Conservation (phyloP, 2,797 vertebrate genomes). For the Rhyacichthys aspro region DNA sequence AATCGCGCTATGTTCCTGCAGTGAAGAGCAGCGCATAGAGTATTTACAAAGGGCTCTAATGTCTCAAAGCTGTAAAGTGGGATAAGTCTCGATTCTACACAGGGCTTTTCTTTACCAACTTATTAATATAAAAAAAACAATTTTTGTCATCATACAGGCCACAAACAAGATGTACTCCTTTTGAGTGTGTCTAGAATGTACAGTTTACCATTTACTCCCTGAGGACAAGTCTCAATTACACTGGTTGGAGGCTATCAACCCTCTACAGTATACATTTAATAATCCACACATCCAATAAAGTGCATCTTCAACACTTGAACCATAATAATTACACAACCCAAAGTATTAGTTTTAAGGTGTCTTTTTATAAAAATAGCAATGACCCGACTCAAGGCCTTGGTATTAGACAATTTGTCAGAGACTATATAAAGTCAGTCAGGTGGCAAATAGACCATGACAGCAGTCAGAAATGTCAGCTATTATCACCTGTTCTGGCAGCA, state of each 20-base stretch:
- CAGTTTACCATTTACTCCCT: no score
- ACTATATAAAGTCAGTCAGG: conserved; percentile 18
- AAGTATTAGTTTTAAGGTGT: not conserved
- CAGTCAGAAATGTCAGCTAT: conserved; percentile 35
- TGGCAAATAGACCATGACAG: conserved; percentile 1
- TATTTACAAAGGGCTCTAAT: conserved; percentile 7
- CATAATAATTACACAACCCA: not conserved
- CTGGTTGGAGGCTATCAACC: no score
- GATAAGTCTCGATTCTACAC: not conserved
- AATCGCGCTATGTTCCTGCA: conserved; percentile 21
- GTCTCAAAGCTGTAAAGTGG: not conserved
- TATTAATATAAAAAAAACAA: no score
- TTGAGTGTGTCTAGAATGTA: no score
- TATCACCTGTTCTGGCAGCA: conserved; percentile 32
- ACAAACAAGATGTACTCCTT: no score
- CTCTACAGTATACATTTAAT: not conserved
- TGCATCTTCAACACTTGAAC: not conserved
- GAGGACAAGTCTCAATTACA: no score
- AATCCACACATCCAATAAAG: not conserved
- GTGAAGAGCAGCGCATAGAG: conserved; percentile 15
- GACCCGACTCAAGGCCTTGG: not conserved
- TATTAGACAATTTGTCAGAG: not conserved
- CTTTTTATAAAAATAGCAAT: not conserved
- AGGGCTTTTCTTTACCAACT: conserved; percentile 4
- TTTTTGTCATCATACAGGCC: no score